Percentiles rank a stretch among this genome's conserved stretches.
Conservation (phyloP, 2,113 vertebrate species). For the Notothenia coriiceps region DNA sequence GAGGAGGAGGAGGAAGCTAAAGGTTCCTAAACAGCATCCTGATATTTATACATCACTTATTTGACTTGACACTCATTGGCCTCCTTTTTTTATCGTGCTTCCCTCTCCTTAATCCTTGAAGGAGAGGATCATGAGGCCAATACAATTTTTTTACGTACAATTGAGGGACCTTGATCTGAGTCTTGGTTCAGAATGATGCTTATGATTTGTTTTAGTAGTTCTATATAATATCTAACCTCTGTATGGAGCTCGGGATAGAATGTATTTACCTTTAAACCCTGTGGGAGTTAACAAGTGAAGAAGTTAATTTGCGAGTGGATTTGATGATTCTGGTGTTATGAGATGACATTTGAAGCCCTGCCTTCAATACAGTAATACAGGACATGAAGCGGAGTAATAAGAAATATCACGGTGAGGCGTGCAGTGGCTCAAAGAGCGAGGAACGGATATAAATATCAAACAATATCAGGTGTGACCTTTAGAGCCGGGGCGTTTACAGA, state of each 20-base stretch:
- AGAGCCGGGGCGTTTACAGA: conserved; percentile 6
- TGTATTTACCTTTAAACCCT: not conserved
- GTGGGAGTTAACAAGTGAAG: not conserved
- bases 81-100: conserved; percentile 2
- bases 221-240: not conserved
- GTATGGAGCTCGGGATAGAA: not conserved
- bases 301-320: not conserved
- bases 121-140: not conserved
- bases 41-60: conserved; percentile 17
- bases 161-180: not conserved
- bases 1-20: not conserved
- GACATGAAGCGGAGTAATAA: not conserved
- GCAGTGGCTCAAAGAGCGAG: not conserved
- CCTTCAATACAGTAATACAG: too few species aligned
- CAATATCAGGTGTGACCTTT: conserved; percentile 31
- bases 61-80: conserved; percentile 14
- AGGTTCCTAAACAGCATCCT: conserved; percentile 25
- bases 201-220: too few species aligned
- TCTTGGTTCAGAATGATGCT: too few species aligned
- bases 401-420: not conserved
- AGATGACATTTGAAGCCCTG: not conserved
- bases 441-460: conserved; percentile 11
- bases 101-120: not conserved
- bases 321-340: not conserved
- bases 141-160: not conserved